Conservation (phyloP, 2,113 vertebrate species). For the Carassius carassius region DNA sequence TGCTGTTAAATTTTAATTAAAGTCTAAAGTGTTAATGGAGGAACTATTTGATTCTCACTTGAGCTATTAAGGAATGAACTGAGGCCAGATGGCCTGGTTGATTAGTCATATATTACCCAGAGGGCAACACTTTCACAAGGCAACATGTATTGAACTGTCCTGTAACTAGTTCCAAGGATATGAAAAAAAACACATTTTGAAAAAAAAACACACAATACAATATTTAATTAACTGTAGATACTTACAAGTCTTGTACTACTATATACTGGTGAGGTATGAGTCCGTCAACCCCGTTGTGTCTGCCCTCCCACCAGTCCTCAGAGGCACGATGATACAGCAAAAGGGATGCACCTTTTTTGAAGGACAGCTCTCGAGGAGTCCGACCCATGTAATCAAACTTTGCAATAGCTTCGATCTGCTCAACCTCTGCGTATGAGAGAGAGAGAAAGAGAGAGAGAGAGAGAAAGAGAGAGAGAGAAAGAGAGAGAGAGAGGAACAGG, state of each 20-base stretch:
- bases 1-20: slow-evolving; percentile 21
- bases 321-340: slow-evolving; percentile 94
- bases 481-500: neutral
- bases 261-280: slow-evolving; percentile 99
- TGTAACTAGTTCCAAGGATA: neutral
- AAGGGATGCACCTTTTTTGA: slow-evolving; percentile 96
- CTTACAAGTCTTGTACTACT: slow-evolving; percentile 98
- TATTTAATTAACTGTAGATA: slow-evolving; percentile 46
- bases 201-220: no score
- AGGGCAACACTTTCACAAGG: slow-evolving; percentile 6
- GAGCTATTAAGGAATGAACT: slow-evolving; percentile 13
- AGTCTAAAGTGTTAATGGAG: slow-evolving; percentile 24
- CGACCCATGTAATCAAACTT: slow-evolving; percentile 96
- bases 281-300: slow-evolving; percentile 94
- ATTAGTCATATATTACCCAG: slow-evolving; percentile 34
- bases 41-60: slow-evolving; percentile 23
- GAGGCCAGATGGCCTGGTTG: slow-evolving; percentile 9
- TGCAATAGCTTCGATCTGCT: slow-evolving; percentile 98
- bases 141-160: slow-evolving; percentile 19
- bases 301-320: slow-evolving; percentile 98
- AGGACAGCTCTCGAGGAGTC: slow-evolving; percentile 91
- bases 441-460: slow-evolving; percentile 44
- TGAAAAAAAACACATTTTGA: neutral
- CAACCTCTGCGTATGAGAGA: slow-evolving; percentile 79
- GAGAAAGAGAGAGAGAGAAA: slow-evolving; percentile 26